These are phyloP conservation scores for Hormaphis cornu DNA, from an alignment of 1,140 invertebrate species.

Conservation along the genomic window DNA sequence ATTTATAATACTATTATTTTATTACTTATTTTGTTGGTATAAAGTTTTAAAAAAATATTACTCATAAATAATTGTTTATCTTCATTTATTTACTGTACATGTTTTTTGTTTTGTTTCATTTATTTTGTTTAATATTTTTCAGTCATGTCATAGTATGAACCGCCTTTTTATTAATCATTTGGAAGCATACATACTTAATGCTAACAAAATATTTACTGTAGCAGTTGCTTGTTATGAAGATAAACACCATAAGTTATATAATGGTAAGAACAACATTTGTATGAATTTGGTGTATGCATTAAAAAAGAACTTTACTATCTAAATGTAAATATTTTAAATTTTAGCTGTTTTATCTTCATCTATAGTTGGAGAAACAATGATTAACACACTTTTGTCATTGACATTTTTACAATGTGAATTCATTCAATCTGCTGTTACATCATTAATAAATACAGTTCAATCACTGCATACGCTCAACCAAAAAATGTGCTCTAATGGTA, in stretches of 20 bases:
- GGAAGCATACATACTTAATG: constrained; percentile 12
- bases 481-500: constrained; percentile 18
- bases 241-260: not conserved
- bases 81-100: too few relatives aligned
- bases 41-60: too few relatives aligned
- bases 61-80: too few relatives aligned
- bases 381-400: constrained; percentile 10
- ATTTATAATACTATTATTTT: too few relatives aligned
- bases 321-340: not conserved
- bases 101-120: too few relatives aligned
- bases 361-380: constrained; percentile 25
- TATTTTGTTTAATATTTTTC: not conserved
- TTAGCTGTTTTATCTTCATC: constrained; percentile 15
- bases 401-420: constrained; percentile 15
- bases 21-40: too few relatives aligned
- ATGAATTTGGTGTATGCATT: not conserved
- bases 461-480: constrained; percentile 16
- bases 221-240: not conserved
- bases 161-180: constrained; percentile 19
- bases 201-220: constrained; percentile 13
- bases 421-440: constrained; percentile 6
- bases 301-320: not conserved
- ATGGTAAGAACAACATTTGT: not conserved
- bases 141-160: constrained; percentile 16
- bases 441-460: constrained; percentile 26